These are phyloP conservation scores for Corythoichthys intestinalis DNA, from an alignment of 2,113 vertebrate species.

Conservation along the genomic window DNA sequence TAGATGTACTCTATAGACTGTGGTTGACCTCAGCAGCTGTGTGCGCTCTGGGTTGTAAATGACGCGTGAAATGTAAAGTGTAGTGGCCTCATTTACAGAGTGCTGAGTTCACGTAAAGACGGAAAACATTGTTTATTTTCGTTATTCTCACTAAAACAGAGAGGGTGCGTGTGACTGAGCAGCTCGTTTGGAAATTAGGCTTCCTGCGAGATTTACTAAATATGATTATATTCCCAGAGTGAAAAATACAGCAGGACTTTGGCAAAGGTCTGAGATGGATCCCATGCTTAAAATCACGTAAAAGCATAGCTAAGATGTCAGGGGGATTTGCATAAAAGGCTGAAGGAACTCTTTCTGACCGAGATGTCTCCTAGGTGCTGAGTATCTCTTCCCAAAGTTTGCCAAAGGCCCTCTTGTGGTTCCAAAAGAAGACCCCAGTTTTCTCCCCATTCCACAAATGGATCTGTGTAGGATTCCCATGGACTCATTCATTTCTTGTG, in stretches of 20 bases:
- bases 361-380: constrained; percentile 4
- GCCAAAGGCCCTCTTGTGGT: constrained; percentile 7
- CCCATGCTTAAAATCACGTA: constrained; percentile 28
- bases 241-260: constrained; percentile 1
- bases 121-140: not conserved
- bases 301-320: constrained; percentile 23
- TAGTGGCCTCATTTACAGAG: not conserved
- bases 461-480: constrained; percentile 36
- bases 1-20: not conserved
- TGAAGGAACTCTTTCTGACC: constrained; percentile 23
- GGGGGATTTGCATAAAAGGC: constrained; percentile 23
- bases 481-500: constrained; percentile 30
- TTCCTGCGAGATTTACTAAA: not conserved
- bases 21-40: constrained; percentile 31
- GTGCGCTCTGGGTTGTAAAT: constrained; percentile 1
- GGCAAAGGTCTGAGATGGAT: constrained; percentile 15
- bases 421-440: constrained; percentile 15
- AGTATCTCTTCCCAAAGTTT: constrained; percentile 19
- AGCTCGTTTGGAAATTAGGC: not conserved
- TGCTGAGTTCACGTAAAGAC: not conserved
- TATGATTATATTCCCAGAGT: not conserved
- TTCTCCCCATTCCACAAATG: not conserved
- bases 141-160: not conserved
- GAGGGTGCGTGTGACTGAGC: not conserved
- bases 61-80: not conserved